These are phyloP conservation scores for Ophiothrix spiculata DNA, from an alignment of 35 echinoderm and acorn worm genomes.

Conservation along the genomic window DNA sequence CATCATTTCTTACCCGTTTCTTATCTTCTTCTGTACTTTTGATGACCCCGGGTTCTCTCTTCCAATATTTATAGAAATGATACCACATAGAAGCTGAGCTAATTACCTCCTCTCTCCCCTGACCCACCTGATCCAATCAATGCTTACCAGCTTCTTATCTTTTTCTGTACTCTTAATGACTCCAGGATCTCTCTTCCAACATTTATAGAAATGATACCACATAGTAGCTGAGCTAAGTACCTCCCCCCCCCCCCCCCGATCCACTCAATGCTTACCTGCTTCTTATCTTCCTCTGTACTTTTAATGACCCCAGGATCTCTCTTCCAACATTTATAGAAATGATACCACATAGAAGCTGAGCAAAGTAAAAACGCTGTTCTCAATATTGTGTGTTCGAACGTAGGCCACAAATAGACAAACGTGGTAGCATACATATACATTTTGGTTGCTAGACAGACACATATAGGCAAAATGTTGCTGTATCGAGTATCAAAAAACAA, in stretches of 20 bases:
- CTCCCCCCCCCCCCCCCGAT: constrained; percentile 11
- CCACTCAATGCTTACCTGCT: constrained; percentile 79
- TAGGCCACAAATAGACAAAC: constrained; percentile 72
- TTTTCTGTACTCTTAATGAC: constrained; percentile 70
- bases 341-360: constrained; percentile 28
- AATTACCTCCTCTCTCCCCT: constrained; percentile 9
- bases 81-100: constrained; percentile 30
- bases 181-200: constrained; percentile 59
- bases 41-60: constrained; percentile 71
- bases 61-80: constrained; percentile 56
- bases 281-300: constrained; percentile 69
- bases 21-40: constrained; percentile 65
- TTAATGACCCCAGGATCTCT: constrained; percentile 70
- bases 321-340: constrained; percentile 59
- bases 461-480: constrained; percentile 52
- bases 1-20: constrained; percentile 85
- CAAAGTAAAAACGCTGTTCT: constrained; percentile 23
- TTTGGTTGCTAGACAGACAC: constrained; percentile 64
- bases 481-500: constrained; percentile 64
- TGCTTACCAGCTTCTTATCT: constrained; percentile 78
- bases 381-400: constrained; percentile 21
- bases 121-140: too few relatives aligned
- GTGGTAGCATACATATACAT: constrained; percentile 46
- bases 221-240: constrained; percentile 26
- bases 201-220: constrained; percentile 52